Evolutionary conservation across 2,113 vertebrate genomes (phyloP), one percentile per base, ranked within the genome.

Genomic region (Sialia sialis): DNA sequence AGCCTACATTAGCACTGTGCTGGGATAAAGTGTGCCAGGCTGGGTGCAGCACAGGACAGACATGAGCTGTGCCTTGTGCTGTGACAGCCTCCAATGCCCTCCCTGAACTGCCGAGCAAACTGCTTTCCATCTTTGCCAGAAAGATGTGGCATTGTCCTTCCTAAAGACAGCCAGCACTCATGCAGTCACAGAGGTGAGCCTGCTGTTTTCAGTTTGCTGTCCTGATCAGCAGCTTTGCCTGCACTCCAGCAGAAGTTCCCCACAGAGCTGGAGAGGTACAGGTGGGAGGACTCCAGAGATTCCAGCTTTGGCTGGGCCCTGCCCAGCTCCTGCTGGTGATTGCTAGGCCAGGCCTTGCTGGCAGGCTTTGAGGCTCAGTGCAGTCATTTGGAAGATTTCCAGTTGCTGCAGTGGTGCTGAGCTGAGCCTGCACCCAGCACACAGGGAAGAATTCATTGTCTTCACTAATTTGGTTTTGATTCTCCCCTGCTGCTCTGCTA

Each of bases 401-500:
- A 83, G 0, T 6, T 51, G 27, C 56, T 87, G 77, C 77, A 73
- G 4, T 46, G 67, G 72, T 90, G 78, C 91, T 29, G 79, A 90
- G 82, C 34, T 3, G 32, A 93, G 87, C 60, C 82, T 77, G 43
- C 48, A 22, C 63, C 0, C 6, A 76, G 48, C 6, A 3, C 46
- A n/a, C 19, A 22, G 79, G 60, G 52, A 67, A 94, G 81, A 83
- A 76, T 69, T 89, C 1, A 30, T 62, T 51, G 44, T 80, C 87
- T 76, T 66, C 26, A 18, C 78, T 94, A 77, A 93, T 87, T 83
- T 88, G 52, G 20, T 84, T 88, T 93, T 75, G 59, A 74, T 94
- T 91, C 87, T 91, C 75, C 72, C 75, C 83, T 11, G 16, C 85
- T 95, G 85, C 78, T 97, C 91, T 90, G 90, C 67, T 94, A 94